Base-by-base conservation (phyloP, 2,113 vertebrate genomes). In the Passer domesticus region DNA sequence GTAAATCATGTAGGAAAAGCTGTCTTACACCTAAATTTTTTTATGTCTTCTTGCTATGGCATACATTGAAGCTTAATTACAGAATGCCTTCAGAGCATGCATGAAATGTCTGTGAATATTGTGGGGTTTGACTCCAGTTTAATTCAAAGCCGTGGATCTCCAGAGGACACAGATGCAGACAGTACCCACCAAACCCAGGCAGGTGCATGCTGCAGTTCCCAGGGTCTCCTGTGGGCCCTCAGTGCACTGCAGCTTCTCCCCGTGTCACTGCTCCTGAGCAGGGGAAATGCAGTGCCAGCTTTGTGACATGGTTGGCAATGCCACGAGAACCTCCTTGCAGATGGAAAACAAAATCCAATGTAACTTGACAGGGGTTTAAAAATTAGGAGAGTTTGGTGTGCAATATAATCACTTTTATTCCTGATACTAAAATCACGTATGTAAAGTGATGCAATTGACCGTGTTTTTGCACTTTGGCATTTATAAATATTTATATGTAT, bases 401-500 rank as follows among this genome's bases (percentile, higher is more conserved):
- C 91, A 97, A 89, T 95, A 90, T 28, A 59, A 77, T 92, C 56
- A 79, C 55, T 76, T 94, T 28, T 93, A 52, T 78, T 81, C 85
- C 89, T 89, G 52, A 59, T 86, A 56, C 78, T 96, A 81, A 93
- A 95, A 80, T 93, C 9, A 50, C 68, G 47, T 82, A 16, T 83
- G 93, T 95, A 37, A 90, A 95, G 72, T 64, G 89, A 90, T 87
- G 72, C 78, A 67, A 37, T 89, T 94, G 95, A 95, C 92, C n/a
- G 0, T 79, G 89, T 58, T 92, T 95, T 77, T 95, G 93, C 94
- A 95, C 94, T 96, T 95, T 94, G 68, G 78, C 90, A 33, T 89
- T 95, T 96, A 75, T 93, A 85, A 92, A 87, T 94, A 94, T 96
- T 95, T 88, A 80, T 94, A 66, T 95, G 93, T 96, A 92, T 95